Percentiles rank a stretch among this genome's conserved stretches.
Conservation (phyloP, 1,140 invertebrate species). For the Camponotus floridanus region DNA sequence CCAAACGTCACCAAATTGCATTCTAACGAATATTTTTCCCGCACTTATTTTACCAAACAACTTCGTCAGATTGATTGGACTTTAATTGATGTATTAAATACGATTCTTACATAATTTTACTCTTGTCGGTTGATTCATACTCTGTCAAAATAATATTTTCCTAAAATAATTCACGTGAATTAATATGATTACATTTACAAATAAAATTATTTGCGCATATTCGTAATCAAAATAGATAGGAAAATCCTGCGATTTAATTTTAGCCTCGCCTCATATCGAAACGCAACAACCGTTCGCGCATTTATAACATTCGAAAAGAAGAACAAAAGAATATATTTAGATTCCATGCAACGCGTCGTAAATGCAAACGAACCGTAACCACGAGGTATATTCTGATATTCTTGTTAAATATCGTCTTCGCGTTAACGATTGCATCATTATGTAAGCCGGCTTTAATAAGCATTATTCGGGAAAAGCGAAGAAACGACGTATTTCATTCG, state of each 20-base stretch:
- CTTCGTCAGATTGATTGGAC: not conserved
- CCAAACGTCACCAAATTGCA: not conserved
- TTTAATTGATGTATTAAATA: not conserved
- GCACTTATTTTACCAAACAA: not conserved
- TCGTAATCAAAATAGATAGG: conserved; percentile 21
- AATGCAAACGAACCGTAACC: conserved; percentile 30
- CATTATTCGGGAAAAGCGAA: conserved; percentile 2
- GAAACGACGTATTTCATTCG: conserved; percentile 5
- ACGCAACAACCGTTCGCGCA: not conserved
- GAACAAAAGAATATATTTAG: conserved; percentile 15
- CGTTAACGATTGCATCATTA: not conserved
- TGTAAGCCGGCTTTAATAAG: conserved; percentile 47
- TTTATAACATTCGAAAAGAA: not conserved
- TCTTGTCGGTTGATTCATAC: not conserved
- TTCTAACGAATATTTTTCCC: not conserved
- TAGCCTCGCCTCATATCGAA: not conserved
- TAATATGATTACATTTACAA: too few species aligned
- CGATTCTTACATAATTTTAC: not conserved
- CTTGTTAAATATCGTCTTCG: not conserved
- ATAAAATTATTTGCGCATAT: not conserved
- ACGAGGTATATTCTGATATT: conserved; percentile 9
- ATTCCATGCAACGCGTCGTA: conserved; percentile 34
- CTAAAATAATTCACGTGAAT: not conserved
- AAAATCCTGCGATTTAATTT: conserved; percentile 8
- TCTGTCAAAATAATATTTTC: not conserved